Percentiles rank a stretch among this genome's conserved stretches.
phyloP scores from a whole-genome alignment of 2,797 vertebrate species.

The Microctenopoma steveboyesi region DNA sequence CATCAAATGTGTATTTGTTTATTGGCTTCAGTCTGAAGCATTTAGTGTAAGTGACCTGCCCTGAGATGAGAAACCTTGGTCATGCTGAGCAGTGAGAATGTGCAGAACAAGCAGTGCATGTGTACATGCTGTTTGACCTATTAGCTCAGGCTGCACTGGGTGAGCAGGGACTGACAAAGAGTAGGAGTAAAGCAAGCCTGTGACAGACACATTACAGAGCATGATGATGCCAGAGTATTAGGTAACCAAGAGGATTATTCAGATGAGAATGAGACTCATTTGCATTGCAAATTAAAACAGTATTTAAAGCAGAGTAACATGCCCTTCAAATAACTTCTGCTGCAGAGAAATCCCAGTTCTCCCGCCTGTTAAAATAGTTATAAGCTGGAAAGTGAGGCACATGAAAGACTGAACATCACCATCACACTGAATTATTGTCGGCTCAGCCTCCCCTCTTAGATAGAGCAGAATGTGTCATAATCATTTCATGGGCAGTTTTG shows the following conservation, averaged over 20 bases:
- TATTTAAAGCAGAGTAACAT: constrained; percentile 76
- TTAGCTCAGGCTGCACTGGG: constrained; percentile 9
- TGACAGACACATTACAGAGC: constrained; percentile 32
- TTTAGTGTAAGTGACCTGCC: not conserved
- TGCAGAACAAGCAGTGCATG: constrained; percentile 5
- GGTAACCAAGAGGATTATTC: constrained; percentile 77
- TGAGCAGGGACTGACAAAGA: constrained; percentile 16
- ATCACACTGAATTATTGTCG: constrained; percentile 53
- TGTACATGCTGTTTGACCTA: constrained; percentile 32
- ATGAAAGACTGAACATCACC: constrained; percentile 58
- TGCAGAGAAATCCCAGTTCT: constrained; percentile 60
- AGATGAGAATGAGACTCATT: constrained; percentile 66
- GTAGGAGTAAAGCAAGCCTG: not conserved
- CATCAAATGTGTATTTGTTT: too few relatives aligned
- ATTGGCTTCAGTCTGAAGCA: not conserved
- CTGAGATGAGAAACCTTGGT: not conserved
- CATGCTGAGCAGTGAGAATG: not conserved
- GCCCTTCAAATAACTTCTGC: constrained; percentile 82
- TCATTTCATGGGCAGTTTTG: constrained; percentile 64
- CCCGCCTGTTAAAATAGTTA: constrained; percentile 67
- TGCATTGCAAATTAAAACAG: constrained; percentile 78
- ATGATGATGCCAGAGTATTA: constrained; percentile 52
- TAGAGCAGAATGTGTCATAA: constrained; percentile 55
- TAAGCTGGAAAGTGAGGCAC: constrained; percentile 36
- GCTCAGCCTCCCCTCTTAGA: constrained; percentile 28